Evolutionary conservation across 2,113 vertebrate species (phyloP).

Genomic region (Toxotes chatareus): DNA sequence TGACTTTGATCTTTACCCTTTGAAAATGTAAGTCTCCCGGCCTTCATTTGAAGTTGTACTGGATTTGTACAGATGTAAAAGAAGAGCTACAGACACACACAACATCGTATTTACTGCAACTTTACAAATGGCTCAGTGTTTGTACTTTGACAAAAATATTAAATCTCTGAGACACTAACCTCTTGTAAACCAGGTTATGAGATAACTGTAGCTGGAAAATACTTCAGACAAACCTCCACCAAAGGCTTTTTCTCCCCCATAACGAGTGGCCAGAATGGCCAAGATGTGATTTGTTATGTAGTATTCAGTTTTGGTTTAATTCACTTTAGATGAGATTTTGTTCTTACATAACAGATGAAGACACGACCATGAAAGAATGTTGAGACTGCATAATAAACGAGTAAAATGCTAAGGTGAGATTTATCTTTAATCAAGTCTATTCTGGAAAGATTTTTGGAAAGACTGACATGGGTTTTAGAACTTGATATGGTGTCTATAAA

Average conservation of each 20-base stretch:
- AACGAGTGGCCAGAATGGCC: not conserved
- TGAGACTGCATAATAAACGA: not conserved
- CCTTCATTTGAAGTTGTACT: not conserved
- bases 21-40: not conserved
- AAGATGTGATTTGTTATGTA: not conserved
- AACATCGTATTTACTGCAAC: not conserved
- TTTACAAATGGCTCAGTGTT: not conserved
- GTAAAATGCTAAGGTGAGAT: not conserved
- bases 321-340: not conserved
- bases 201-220: not conserved
- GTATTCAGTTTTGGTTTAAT: not conserved
- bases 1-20: not conserved
- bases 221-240: not conserved
- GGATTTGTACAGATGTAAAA: not conserved
- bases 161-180: not conserved
- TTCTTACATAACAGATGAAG: not conserved
- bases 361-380: rapidly evolving
- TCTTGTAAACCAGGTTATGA: not conserved
- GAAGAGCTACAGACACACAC: not conserved
- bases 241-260: not conserved
- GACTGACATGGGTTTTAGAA: not conserved
- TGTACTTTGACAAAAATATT: not conserved
- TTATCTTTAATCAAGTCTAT: not conserved
- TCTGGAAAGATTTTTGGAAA: not conserved
- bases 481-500: not conserved